Base-by-base conservation (phyloP, 2,797 vertebrate genomes). In the Thripadectes ignobilis region DNA sequence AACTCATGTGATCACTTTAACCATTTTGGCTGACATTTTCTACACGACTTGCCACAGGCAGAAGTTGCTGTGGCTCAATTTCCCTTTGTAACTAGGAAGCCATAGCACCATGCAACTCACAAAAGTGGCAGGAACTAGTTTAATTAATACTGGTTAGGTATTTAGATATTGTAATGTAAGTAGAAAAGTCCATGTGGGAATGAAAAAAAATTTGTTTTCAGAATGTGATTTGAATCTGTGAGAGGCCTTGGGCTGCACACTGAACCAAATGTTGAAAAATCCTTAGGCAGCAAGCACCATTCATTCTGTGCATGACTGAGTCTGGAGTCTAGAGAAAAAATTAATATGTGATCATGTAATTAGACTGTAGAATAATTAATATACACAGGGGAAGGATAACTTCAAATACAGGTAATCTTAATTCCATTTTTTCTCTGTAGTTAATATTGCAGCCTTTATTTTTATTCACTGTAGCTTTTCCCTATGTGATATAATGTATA, bases 321-420 rank as follows among this genome's bases (percentile, higher is more conserved):
- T 36, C 58, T 84, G 62, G 36, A 90, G 46, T 80, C 71, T 57
- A 43, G 45, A 77, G 41, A n/a, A 77, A 88, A 91, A 93, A 92
- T n/a, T 58, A 95, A 52, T 91, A 67, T 65, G 27, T 67, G 77
- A 80, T 92, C 1, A 1, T 80, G 57, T 93, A 94, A 96, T 96
- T 96, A 92, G 52, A 77, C 45, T 93, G 68, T 17, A 80, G 68
- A 71, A 92, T 92, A 94, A 93, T 96, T 92, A 89, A 77, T 79
- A 82, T 67, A 71, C 80, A 72, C 93, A 71, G 63, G 88, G 88
- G 93, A 89, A 69, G 38, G 32, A 61, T 63, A 80, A 72, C 30
- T 90, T 95, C 80, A 92, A 89, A 71, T 76, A 77, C n/a, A 92
- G 77, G 75, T 95, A 83, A 78, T 63, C 3, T 55, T 61, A 94